Evolutionary conservation across 2,888 invertebrate genomes (phyloP), one percentile per base, ranked within the genome.

Genomic region (Cryptophagus acutangulus): DNA sequence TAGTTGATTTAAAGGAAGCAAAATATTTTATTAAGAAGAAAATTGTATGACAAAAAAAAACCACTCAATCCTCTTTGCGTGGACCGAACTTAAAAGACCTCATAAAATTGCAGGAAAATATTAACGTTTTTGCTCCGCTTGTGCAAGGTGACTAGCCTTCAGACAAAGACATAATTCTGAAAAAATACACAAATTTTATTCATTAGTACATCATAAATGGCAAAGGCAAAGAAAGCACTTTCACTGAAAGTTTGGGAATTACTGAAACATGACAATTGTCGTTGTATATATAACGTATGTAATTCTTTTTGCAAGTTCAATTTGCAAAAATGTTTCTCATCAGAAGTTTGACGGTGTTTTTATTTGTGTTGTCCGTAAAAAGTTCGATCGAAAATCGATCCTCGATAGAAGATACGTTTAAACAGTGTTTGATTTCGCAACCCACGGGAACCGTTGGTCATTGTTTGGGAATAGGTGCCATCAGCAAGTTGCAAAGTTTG

Each of bases 391-490:
- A 45, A 13, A 40, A 36, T 14, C 38, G 43, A 17, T 36, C 48
- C 8, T 44, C 45, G 14, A 34, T 54, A 1, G 51, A 48, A 26
- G 58, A 61, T 17, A 50, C 62, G 1, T 67, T 70, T 43, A 58
- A 62, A 36, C 71, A 74, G 46, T 77, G 77, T 51, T 58, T 77
- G 17, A 63, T 71, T 10, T 64, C 71, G 14, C 63, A 68, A 14
- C 60, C 66, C 18, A 74, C 74, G 44, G 54, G 43, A 17, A 53
- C 78, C 6, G 72, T 77, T 24, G 79, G 79, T 43, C 59, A 65
- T 47, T 87, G 87, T 65, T 71, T 84, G 36, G 84, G 84, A 1
- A 78, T 80, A 17, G 82, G 84, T n/a, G 73, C 84, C 3, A 61
- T 87, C 13, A 75, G 73, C 52, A 77, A 78, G 46, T 63, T 87